Evolutionary conservation across 64 coral and sea anemone species (phyloP).

Genomic region (Anthopleura sola): DNA sequence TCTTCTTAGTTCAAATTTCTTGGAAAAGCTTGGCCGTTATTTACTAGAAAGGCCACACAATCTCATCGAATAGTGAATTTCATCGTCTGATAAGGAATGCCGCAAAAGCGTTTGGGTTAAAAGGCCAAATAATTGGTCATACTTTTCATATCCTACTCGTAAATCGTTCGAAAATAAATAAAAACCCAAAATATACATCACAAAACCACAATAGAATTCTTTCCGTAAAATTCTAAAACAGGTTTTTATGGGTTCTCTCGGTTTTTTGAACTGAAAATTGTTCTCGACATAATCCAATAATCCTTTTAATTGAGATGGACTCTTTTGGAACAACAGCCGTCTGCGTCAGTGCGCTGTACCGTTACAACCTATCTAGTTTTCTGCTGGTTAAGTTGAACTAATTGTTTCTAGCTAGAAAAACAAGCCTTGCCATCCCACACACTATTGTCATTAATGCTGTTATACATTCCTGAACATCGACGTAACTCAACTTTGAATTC

Average conservation of each 20-base stretch:
- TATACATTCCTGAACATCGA: neutral
- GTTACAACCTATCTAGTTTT: neutral
- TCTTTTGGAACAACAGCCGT: neutral
- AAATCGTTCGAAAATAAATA: neutral
- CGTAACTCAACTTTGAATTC: neutral
- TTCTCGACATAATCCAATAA: neutral
- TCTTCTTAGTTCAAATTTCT: too few relatives aligned
- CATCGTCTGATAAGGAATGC: neutral
- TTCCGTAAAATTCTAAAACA: too few relatives aligned
- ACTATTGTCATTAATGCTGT: neutral
- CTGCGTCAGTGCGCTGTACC: neutral
- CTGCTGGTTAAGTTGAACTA: neutral
- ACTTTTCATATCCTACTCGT: neutral
- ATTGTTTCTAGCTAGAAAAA: neutral
- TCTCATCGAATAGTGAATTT: too few relatives aligned
- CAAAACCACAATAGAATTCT: neutral
- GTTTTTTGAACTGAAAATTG: too few relatives aligned
- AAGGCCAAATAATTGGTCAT: neutral
- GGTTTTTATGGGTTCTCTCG: too few relatives aligned
- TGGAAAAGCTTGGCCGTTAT: too few relatives aligned
- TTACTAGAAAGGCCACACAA: too few relatives aligned
- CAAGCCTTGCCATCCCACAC: neutral
- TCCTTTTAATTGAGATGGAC: neutral
- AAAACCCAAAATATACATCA: neutral
- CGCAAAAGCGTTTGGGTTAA: neutral